Evolutionary conservation across 2,797 vertebrate species (phyloP).

Genomic region (Sebastes iracundus): DNA sequence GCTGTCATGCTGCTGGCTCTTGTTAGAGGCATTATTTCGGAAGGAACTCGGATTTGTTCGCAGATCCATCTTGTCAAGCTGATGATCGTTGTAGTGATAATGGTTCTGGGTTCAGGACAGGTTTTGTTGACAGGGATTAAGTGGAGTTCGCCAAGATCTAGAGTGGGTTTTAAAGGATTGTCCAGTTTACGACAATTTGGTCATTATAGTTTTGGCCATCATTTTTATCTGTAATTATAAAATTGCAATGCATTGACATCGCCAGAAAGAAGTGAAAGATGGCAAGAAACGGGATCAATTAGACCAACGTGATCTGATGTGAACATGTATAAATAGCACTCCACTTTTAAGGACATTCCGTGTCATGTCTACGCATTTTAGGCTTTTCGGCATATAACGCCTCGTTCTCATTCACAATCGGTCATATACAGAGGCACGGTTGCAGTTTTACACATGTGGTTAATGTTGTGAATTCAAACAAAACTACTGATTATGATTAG

Average conservation of each 20-base stretch:
- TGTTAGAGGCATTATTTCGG: constrained; percentile 16
- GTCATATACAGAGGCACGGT: not conserved
- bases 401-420: not conserved
- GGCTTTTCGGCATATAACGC: not conserved
- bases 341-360: not conserved
- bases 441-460: not conserved
- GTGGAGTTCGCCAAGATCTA: not conserved
- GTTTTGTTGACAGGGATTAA: not conserved
- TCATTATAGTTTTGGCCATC: not conserved
- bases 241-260: not conserved
- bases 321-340: not conserved
- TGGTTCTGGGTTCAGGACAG: not conserved
- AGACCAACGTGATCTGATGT: not conserved
- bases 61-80: constrained; percentile 15
- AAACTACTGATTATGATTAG: not conserved
- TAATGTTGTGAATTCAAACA: not conserved
- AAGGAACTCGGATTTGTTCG: constrained; percentile 13
- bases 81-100: constrained; percentile 4
- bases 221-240: not conserved
- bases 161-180: not conserved
- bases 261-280: not conserved
- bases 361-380: not conserved
- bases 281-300: not conserved
- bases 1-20: constrained; percentile 19
- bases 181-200: not conserved